These are phyloP conservation scores for Eupsittula cactorum DNA, from an alignment of 2,113 vertebrate species.

Conservation along the genomic window DNA sequence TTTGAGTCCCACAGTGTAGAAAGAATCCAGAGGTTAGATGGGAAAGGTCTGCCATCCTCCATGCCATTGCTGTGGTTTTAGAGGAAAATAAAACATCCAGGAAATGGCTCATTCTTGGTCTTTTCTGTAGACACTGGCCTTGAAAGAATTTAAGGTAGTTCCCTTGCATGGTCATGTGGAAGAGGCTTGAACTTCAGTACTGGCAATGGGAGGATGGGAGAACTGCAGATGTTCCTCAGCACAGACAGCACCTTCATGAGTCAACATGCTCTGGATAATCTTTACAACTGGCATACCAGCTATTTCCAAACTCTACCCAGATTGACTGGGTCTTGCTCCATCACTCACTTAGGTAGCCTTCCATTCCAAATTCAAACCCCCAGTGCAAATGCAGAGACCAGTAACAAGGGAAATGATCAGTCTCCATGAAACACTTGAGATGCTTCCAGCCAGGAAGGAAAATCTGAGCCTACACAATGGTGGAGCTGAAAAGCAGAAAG, in stretches of 20 bases:
- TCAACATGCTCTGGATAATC: fast-evolving
- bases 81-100: fast-evolving
- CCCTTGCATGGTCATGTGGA: fast-evolving
- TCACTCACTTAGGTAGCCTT: fast-evolving
- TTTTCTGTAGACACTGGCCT: neutral
- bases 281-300: neutral
- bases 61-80: neutral
- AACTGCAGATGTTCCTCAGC: neutral
- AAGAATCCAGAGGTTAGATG: neutral
- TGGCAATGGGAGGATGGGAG: neutral
- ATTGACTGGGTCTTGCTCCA: fast-evolving
- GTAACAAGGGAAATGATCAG: fast-evolving
- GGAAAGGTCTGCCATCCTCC: neutral
- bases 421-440: fast-evolving
- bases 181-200: neutral
- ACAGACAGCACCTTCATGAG: fast-evolving
- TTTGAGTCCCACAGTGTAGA: neutral
- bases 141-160: neutral
- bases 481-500: neutral
- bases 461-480: neutral
- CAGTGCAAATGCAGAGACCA: neutral
- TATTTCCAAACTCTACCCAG: neutral
- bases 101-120: neutral
- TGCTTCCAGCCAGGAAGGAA: neutral
- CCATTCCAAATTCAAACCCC: neutral